Evolutionary conservation across 2,888 invertebrate species (phyloP).

Genomic region (Pandemis corylana): DNA sequence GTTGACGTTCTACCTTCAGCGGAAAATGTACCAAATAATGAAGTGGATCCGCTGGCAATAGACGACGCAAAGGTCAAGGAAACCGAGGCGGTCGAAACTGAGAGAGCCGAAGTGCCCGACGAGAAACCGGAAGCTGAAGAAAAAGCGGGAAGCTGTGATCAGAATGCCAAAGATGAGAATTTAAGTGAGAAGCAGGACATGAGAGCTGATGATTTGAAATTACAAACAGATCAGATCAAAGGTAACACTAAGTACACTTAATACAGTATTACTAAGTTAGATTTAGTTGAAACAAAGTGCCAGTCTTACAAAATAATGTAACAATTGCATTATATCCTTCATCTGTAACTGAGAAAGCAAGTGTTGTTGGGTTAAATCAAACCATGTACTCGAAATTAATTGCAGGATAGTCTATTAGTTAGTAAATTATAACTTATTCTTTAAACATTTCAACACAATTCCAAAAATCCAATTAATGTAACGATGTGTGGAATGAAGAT

Average conservation of each 20-base stretch:
- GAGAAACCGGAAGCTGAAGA: constrained; percentile 53
- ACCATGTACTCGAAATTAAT: too few relatives aligned
- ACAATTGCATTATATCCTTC: too few relatives aligned
- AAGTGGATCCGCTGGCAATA: constrained; percentile 75
- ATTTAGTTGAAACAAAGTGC: too few relatives aligned
- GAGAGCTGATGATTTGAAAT: constrained; percentile 51
- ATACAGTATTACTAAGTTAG: too few relatives aligned
- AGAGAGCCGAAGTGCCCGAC: constrained; percentile 50
- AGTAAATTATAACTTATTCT: too few relatives aligned
- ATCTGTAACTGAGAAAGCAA: too few relatives aligned
- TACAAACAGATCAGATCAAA: constrained; percentile 49
- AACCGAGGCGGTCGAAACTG: constrained; percentile 54
- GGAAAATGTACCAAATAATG: constrained; percentile 64
- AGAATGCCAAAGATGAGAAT: constrained; percentile 80
- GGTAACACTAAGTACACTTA: constrained; percentile 48
- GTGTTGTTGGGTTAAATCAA: too few relatives aligned
- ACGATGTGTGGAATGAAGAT: too few relatives aligned
- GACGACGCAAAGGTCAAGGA: constrained; percentile 60
- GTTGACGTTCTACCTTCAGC: constrained; percentile 62
- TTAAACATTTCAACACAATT: too few relatives aligned
- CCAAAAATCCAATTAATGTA: too few relatives aligned
- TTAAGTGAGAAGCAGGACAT: constrained; percentile 60
- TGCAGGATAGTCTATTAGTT: too few relatives aligned
- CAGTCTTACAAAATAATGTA: too few relatives aligned
- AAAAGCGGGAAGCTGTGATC: constrained; percentile 75